phyloP scores from a whole-genome alignment of 92 coral and sea anemone species.

The Paragorgia papillata region DNA sequence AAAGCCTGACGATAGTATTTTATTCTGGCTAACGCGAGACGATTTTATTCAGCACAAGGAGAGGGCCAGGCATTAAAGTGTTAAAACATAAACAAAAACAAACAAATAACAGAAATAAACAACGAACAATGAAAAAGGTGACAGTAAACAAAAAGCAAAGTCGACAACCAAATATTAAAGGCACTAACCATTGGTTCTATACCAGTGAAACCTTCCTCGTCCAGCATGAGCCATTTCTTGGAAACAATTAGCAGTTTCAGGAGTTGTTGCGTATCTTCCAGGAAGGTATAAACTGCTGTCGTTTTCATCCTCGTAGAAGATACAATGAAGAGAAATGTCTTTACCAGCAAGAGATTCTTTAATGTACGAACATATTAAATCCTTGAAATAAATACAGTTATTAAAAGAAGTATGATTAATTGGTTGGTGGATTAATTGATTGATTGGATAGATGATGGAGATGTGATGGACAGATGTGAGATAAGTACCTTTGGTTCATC shows the following conservation, averaged over 20 bases:
- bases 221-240: conserved; percentile 88
- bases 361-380: conserved; percentile 85
- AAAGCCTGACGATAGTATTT: too few relatives aligned
- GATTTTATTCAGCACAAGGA: too few relatives aligned
- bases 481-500: conserved; percentile 96
- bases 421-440: too few relatives aligned
- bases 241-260: conserved; percentile 74
- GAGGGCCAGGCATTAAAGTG: too few relatives aligned
- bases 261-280: conserved; percentile 82
- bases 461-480: too few relatives aligned
- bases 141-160: too few relatives aligned
- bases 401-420: too few relatives aligned
- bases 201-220: conserved; percentile 96
- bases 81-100: too few relatives aligned
- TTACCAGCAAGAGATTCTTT: conserved; percentile 97
- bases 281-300: conserved; percentile 92
- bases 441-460: too few relatives aligned
- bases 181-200: conserved; percentile 78
- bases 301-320: conserved; percentile 93
- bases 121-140: too few relatives aligned
- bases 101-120: too few relatives aligned
- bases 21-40: too few relatives aligned
- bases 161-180: not conserved
- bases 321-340: conserved; percentile 71
- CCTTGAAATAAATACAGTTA: conserved; percentile 54